These are phyloP conservation scores for Buteo buteo DNA, from an alignment of 2,113 vertebrate species.

Conservation along the genomic window DNA sequence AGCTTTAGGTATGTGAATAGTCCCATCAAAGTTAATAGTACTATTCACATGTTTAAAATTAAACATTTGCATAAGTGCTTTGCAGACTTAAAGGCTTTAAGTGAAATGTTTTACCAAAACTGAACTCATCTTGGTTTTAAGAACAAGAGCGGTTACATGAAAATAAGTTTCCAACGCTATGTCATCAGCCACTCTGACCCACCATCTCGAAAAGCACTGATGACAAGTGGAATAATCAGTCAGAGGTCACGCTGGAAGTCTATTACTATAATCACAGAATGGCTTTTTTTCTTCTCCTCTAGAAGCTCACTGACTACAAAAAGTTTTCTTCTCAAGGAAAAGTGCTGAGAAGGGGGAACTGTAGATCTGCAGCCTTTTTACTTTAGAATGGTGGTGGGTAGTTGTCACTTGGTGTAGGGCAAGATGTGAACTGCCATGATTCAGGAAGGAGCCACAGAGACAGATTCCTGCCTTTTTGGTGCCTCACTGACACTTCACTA, in stretches of 20 bases:
- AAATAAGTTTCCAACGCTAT: neutral
- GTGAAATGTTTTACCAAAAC: neutral
- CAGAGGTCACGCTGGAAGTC: neutral
- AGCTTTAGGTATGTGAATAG: neutral
- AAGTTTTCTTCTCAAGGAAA: neutral
- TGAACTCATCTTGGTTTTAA: neutral
- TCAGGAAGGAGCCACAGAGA: neutral
- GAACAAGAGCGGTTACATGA: neutral
- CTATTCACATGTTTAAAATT: constrained; percentile 28
- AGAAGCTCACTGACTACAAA: neutral
- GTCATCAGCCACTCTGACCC: neutral
- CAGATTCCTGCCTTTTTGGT: neutral
- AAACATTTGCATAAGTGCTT: constrained; percentile 47
- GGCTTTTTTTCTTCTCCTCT: neutral
- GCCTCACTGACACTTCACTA: neutral
- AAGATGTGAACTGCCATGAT: neutral
- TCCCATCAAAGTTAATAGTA: constrained; percentile 32
- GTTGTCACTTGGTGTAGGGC: neutral
- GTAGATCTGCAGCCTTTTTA: neutral
- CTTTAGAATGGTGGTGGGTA: neutral
- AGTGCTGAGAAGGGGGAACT: neutral
- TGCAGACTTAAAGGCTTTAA: neutral
- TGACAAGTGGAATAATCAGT: neutral
- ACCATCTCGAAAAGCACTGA: neutral
- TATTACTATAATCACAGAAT: neutral